Base-by-base conservation (phyloP, 2,797 vertebrate genomes). In the Pelochelys cantorii region DNA sequence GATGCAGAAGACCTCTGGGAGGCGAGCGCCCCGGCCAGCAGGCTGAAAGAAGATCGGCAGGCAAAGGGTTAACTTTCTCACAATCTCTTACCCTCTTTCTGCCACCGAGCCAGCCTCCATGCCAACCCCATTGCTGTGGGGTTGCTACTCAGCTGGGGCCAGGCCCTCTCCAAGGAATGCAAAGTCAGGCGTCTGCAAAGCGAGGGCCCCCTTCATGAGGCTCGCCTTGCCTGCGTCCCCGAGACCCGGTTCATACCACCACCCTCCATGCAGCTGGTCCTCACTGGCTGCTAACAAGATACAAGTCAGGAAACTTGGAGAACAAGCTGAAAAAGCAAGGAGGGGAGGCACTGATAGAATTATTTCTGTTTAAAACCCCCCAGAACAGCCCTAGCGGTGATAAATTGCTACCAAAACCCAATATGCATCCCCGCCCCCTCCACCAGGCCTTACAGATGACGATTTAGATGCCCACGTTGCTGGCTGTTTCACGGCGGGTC, bases 1-100 rank as follows among this genome's bases (percentile, higher is more conserved):
- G 97, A 99, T 99, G 91, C 99, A 99, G 97, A 99, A 99, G 4
- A 99, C 99, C 92, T 99, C 99, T 0, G 99, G 99, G 4, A 99
- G 98, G 7, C 98, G 98, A 42, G 98, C 98, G 12, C 99, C 99
- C 4, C 98, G 98, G 52, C 99, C 99, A 0, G 98, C 96, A 5
- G 99, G 99, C 99, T 99, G 96, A 6, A 96, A 84, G 79, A 88
- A 48, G n/a, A 87, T 74, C 88, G 18, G 83, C 37, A 83, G 59
- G 22, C 42, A 77, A 94, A 87, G 86, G 65, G 29, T 80, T 1
- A 62, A 60, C 59, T 34, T 57, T 10, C 34, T 34, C 34, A 18
- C 68, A 37, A 23, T 23, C 10, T 71, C 68, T 37, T 37, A 11
- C 20, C n/a, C 20, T 22, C 65, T 22, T 3, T 71, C n/a, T 37